Percentiles rank a stretch among this genome's conserved stretches.
phyloP scores from a whole-genome alignment of 1,140 invertebrate species.

The Nymphalis io region DNA sequence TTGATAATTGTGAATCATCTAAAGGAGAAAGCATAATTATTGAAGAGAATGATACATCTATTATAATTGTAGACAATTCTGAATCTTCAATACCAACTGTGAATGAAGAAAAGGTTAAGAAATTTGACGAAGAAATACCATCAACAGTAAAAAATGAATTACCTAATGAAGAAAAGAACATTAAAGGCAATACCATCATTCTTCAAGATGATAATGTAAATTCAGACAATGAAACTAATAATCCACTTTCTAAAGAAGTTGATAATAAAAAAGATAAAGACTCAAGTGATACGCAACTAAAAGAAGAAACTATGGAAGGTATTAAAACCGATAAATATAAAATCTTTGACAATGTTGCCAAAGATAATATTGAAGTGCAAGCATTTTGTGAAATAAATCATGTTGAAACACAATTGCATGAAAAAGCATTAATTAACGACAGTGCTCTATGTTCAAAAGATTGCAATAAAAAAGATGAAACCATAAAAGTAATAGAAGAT shows the following conservation, averaged over 20 bases:
- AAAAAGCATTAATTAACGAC: not conserved
- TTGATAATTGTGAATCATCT: not conserved
- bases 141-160: not conserved
- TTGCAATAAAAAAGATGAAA: not conserved
- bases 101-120: not conserved
- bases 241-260: not conserved
- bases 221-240: not conserved
- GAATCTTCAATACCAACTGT: not conserved
- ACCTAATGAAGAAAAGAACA: not conserved
- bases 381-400: not conserved
- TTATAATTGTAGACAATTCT: not conserved
- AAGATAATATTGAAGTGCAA: not conserved
- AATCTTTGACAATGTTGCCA: not conserved
- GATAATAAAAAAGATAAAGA: not conserved
- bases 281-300: not conserved
- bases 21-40: not conserved
- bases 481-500: not conserved
- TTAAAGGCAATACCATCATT: not conserved
- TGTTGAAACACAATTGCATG: not conserved
- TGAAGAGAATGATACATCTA: not conserved
- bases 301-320: not conserved
- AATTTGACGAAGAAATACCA: not conserved
- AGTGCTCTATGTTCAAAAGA: not conserved
- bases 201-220: constrained; percentile 18
- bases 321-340: not conserved